Conservation (phyloP, 2,888 invertebrate species). For the Caenorhabditis angaria region DNA sequence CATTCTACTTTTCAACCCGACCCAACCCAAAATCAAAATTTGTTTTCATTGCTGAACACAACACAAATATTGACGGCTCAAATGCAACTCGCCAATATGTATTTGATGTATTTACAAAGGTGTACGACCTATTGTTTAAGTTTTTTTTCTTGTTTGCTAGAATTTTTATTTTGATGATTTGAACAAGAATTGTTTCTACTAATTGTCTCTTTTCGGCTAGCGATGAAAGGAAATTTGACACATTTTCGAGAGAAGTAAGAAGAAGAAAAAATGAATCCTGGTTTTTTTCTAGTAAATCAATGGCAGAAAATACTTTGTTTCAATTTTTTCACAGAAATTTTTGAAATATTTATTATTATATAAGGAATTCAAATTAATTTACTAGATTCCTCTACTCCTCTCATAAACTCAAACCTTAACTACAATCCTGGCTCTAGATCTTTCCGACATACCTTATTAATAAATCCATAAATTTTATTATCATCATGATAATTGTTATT, state of each 20-base stretch:
- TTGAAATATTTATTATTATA: too few species aligned
- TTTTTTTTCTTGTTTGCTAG: not conserved
- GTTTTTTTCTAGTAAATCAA: too few species aligned
- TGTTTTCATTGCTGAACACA: not conserved
- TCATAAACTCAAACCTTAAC: too few species aligned
- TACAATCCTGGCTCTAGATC: not conserved
- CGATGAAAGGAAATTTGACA: too few species aligned
- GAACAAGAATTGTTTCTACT: too few species aligned
- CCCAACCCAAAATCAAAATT: not conserved
- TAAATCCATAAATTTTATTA: conserved; percentile 16
- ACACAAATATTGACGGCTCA: not conserved
- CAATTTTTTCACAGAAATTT: too few species aligned
- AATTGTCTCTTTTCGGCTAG: not conserved
- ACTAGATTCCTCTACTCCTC: too few species aligned
- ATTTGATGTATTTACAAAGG: not conserved
- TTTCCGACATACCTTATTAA: conserved; percentile 1
- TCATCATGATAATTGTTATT: conserved; percentile 33
- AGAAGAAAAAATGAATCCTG: too few species aligned
- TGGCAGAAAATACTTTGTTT: too few species aligned
- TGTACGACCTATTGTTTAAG: conserved; percentile 2
- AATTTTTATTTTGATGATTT: not conserved
- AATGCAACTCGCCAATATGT: not conserved
- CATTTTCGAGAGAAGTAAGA: too few species aligned
- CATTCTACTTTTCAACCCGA: not conserved
- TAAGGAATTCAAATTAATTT: too few species aligned